Evolutionary conservation across 2,113 vertebrate genomes (phyloP), one percentile per base, ranked within the genome.

Genomic region (Zosterops japonicus): DNA sequence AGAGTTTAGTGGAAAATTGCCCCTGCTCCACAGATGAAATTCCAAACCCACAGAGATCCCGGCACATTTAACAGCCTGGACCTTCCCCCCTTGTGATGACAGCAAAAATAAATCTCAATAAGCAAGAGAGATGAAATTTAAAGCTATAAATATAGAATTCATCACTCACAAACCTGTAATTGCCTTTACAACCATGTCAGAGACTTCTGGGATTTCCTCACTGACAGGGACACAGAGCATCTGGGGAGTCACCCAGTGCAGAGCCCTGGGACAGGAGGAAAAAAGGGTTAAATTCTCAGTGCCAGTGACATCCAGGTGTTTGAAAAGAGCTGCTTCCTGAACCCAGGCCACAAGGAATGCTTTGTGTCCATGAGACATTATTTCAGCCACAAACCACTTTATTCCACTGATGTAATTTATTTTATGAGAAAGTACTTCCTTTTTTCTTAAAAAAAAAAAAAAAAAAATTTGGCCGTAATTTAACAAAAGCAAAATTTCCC

Each of bases 191-290:
- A 99, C 99, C 95, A 99, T 98, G 84, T 99, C 99, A 3, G 99
- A 99, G 64, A 99, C 99, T 92, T 99, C 99, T 0, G 99, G 98
- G 79, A 99, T 99, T 82, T 99, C 99, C 92, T 99, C 99, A 49
- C 99, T 99, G 84, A 99, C 98, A 39, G 99, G 99, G 79, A 99
- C 99, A 90, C 99, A 99, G 6, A 99, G 98, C 99, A 99, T 99
- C 94, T 99, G 98, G 60, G 98, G 99, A 68, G 98, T 99, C 8
- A 99, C 99, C 99, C 99, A 99, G 95, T 99, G 99, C 84, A 99
- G 91, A 28, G 99, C 99, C 94, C 99, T 99, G 53, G 1, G 35
- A 70, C 71, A 52, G 93, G 42, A 55, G n/a, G 19, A 44, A 35
- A 65, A 35, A 69, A 11, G 42, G 0, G 35, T 83, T 59, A 36